Evolutionary conservation across 2,888 invertebrate species (phyloP), one percentile per base, ranked within the genome.

Genomic region (Drosophila tripunctata): DNA sequence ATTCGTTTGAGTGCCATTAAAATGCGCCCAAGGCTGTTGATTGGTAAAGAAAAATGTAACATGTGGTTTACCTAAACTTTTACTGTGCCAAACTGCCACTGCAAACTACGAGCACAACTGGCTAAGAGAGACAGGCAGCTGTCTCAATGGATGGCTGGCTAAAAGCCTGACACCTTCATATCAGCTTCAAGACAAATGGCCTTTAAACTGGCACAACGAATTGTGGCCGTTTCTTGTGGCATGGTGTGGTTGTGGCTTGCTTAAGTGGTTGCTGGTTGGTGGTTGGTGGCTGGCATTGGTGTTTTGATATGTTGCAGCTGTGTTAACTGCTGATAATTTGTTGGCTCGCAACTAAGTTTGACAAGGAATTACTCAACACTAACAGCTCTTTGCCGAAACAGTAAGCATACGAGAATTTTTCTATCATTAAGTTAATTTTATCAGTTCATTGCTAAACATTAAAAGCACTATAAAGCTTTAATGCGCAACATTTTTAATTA

Each of bases 21-120:
- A 79, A 82, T 82, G 70, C 78, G 71, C 85, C 83, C 73, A 69
- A 67, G 74, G 82, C 82, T 73, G 83, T 82, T 85, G 82, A 82
- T 82, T 85, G 85, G 75, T 62, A 78, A 73, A 67, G 75, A 82
- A 82, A 83, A 78, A 71, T 85, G 82, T 82, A 70, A 57, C 85
- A 82, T 85, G 82, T 82, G 85, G 85, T 64, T 79, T 78, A 77
- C 77, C 72, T 61, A 80, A 72, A 80, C 78, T 80, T 83, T 77
- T 75, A 77, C 67, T 55, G 51, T 36, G 58, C 62, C 58, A 41
- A 47, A 56, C 36, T 56, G 50, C 35, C 24, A 17, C 7, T 41
- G 35, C 27, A 10, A 14, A 38, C 12, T 5, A 27, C 12, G 14
- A 44, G 36, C 7, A 8, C 7, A 12, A 22, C n/a, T 24, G 44